Evolutionary conservation across 2,797 vertebrate genomes (phyloP), one percentile per base, ranked within the genome.

Genomic region (Bradypodion ventrale): DNA sequence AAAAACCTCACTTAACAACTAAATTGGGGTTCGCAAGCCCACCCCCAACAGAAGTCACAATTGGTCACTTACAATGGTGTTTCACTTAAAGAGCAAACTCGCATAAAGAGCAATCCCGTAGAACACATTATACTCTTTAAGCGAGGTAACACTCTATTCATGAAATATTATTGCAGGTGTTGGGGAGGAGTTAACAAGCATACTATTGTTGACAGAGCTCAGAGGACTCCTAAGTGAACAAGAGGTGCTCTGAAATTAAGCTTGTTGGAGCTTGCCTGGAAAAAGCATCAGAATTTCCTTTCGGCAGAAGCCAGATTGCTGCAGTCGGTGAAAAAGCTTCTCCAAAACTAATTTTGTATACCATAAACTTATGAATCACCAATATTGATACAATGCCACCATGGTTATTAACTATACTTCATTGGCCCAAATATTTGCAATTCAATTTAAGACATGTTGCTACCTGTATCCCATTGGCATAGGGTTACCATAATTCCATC

Each of bases 201-300:
- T 21, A 44, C 12, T 4, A 62, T 52, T 79, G 37, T 59, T 83
- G 46, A 66, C 29, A 73, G 59, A 72, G 59, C 35, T 13, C 63
- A 37, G 46, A 63, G 19, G 59, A 42, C 37, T 66, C 13, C 35
- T 56, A 12, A 63, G 35, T 82, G 59, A 66, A 37, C 29, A 73
- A 78, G 42, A 42, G 66, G 13, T 60, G 0, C 75, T 1, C 0
- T 46, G 83, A 78, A 42, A 78, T 70, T 69, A 16, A 32, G 40
- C 46, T 81, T 82, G 1, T 63, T 72, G 62, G 2, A 5, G 1
- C 4, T 78, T 63, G 75, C 44, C 60, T 23, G n/a, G 44, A 23
- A 4, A n/a, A 29, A 80, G 6, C 27, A 21, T 44, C 74, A 87
- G 37, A 77, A 81, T 79, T 75, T 82, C 80, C 72, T 42, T 83